Percentiles rank a stretch among this genome's conserved stretches.
These are phyloP conservation scores for Athalia cordata DNA, from an alignment of 2,888 invertebrate species.

Conservation along the genomic window DNA sequence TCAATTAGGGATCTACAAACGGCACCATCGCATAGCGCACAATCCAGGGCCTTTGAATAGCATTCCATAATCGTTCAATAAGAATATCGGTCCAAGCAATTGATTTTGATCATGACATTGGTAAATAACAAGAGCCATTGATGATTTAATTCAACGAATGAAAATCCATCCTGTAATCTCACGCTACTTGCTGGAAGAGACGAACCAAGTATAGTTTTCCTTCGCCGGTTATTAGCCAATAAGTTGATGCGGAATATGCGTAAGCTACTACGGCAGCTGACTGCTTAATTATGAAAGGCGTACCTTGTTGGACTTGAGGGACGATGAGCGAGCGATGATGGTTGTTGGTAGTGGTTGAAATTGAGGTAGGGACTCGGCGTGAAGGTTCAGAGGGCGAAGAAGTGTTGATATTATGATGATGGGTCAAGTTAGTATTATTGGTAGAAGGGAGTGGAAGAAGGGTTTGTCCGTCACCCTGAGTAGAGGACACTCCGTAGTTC, in stretches of 20 bases:
- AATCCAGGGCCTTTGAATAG: slow-evolving; percentile 30
- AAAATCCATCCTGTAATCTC: slow-evolving; percentile 33
- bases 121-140: slow-evolving; percentile 27
- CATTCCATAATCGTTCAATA: slow-evolving; percentile 34
- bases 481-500: slow-evolving; percentile 68
- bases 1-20: slow-evolving; percentile 25
- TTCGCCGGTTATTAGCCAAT: slow-evolving; percentile 41
- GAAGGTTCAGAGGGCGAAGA: slow-evolving; percentile 66
- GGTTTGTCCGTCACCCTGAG: slow-evolving; percentile 69
- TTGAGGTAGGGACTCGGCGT: slow-evolving; percentile 62
- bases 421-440: slow-evolving; percentile 55
- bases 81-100: slow-evolving; percentile 36
- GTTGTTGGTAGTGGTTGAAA: slow-evolving; percentile 61
- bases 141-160: slow-evolving; percentile 12
- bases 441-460: slow-evolving; percentile 65
- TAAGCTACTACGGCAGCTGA: slow-evolving; percentile 43
- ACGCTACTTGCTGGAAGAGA: slow-evolving; percentile 39
- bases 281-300: slow-evolving; percentile 55
- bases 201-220: slow-evolving; percentile 42
- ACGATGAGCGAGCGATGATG: slow-evolving; percentile 64
- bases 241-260: slow-evolving; percentile 40
- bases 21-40: slow-evolving; percentile 20
- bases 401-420: slow-evolving; percentile 66
- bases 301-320: slow-evolving; percentile 68
- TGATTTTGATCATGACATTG: slow-evolving; percentile 14